Base-by-base conservation (phyloP, 64 coral and sea anemone species). In the Porites australiensis region DNA sequence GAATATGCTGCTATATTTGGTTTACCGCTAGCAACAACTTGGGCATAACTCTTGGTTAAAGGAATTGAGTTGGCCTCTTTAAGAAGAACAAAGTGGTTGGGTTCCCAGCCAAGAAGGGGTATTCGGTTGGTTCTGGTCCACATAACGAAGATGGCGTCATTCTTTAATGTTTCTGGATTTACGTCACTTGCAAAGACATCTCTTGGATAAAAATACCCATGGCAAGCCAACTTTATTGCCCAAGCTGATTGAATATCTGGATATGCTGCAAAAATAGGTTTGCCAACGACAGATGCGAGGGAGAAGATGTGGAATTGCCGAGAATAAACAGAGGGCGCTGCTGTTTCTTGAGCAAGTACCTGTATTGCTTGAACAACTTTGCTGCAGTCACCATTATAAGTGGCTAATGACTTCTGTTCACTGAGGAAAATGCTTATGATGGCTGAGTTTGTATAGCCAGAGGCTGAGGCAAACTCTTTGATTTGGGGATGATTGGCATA, bases 261-360 rank as follows among this genome's bases (percentile, higher is more conserved):
- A 72, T 66, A 87, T 23, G 72, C 64, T 47, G 83, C 70, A 51
- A 53, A 87, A n/a, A 87, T 87, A 43, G 83, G 83, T 66, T 49
- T 87, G 3, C 49, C n/a, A 46, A 87, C n/a, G 50, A 87, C 67
- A 55, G 48, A 55, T 54, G 83, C 49, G 37, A 69, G 44, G 60
- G 83, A 64, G 8, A 82, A 22, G 44, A 82, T 60, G 79, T 15
- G 21, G 19, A 82, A 82, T 9, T 53, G 55, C 54, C 79, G 60
- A 44, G 79, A 23, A 70, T 65, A 87, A n/a, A 70, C 67, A 52
- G 47, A 87, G 19, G 43, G 66, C 60, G 5, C 72, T 46, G 65
- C 83, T 50, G 83, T 72, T 72, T 87, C 49, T 49, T 50, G 83
- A 0, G 64, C 83, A 14, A 87, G 83, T 27, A 87, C 50, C 51